phyloP scores from a whole-genome alignment of 2,113 vertebrate species.

The Holacanthus passer region DNA sequence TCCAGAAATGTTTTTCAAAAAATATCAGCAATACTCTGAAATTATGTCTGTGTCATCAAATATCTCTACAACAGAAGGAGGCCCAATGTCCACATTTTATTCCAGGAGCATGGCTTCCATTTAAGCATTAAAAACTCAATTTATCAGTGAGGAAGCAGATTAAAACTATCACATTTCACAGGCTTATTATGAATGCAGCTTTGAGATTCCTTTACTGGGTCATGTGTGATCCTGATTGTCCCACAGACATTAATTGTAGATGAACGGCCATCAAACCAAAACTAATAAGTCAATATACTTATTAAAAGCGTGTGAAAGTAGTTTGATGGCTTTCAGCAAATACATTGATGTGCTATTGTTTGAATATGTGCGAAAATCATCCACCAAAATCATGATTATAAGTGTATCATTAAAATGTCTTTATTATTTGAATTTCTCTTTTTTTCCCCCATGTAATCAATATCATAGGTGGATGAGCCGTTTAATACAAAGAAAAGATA shows the following conservation, averaged over 20 bases:
- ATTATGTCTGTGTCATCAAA: not conserved
- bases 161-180: not conserved
- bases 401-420: not conserved
- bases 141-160: not conserved
- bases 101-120: too few species aligned
- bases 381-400: too few species aligned
- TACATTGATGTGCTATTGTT: not conserved
- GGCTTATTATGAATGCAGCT: not conserved
- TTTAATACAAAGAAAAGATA: not conserved
- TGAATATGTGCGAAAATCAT: not conserved
- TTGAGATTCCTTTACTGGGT: not conserved
- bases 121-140: too few species aligned
- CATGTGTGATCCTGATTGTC: not conserved
- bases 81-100: too few species aligned
- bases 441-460: not conserved
- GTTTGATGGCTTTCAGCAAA: too few species aligned
- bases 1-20: not conserved
- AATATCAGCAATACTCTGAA: not conserved
- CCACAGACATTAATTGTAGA: not conserved
- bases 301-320: too few species aligned
- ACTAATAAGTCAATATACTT: not conserved
- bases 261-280: not conserved
- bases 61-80: not conserved
- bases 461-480: not conserved
- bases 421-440: not conserved